Conservation (phyloP, 2,797 vertebrate genomes). For the Vireo griseus region DNA sequence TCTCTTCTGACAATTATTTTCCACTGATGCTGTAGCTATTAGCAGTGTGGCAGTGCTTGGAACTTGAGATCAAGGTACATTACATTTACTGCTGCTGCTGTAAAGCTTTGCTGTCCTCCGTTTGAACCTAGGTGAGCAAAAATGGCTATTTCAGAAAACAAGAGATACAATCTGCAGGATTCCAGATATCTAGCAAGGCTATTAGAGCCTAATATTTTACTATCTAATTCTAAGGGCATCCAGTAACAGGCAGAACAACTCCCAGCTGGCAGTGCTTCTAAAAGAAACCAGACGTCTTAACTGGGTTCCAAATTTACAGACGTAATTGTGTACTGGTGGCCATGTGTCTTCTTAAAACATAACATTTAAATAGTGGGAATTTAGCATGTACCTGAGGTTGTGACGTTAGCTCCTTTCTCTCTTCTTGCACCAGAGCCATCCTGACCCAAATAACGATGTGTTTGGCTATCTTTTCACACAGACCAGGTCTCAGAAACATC, state of each 20-base stretch:
- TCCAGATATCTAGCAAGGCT: constrained; percentile 23
- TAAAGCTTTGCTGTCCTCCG: constrained; percentile 36
- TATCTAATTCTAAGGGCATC: constrained; percentile 12
- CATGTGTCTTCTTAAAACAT: not conserved
- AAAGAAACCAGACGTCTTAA: constrained; percentile 3
- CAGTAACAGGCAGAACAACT: not conserved
- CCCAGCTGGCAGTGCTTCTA: not conserved
- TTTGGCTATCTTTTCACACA: not conserved
- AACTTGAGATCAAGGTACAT: not conserved
- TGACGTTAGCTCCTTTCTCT: not conserved
- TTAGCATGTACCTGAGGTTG: not conserved
- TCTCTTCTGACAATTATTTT: constrained; percentile 29
- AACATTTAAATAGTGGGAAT: not conserved
- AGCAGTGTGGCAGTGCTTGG: not conserved
- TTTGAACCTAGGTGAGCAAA: constrained; percentile 43
- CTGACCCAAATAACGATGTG: not conserved
- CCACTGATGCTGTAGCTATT: not conserved
- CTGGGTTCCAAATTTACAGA: not conserved
- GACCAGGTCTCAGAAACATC: not conserved
- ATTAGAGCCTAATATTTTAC: not conserved
- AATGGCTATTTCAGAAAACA: constrained; percentile 36
- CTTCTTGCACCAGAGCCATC: not conserved
- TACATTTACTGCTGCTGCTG: not conserved
- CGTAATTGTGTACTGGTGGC: not conserved
- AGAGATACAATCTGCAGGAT: constrained; percentile 26